Percentiles rank a stretch among this genome's conserved stretches.
Conservation (phyloP, 1,140 invertebrate species). For the Plectrocnemia conspersa region DNA sequence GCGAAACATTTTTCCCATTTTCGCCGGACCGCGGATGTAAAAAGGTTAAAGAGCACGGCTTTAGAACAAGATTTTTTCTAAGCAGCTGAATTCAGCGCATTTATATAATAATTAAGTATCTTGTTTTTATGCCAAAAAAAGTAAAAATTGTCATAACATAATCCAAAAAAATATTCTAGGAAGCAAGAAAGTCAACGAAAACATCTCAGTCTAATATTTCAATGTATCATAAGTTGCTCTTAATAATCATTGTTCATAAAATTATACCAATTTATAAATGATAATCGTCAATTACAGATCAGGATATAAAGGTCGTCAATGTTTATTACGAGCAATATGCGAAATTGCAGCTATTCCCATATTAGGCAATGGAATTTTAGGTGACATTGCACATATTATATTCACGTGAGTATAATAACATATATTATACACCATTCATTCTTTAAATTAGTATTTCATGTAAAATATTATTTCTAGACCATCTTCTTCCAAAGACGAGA, state of each 20-base stretch:
- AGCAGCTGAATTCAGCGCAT: too few species aligned
- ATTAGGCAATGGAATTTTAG: constrained; percentile 56
- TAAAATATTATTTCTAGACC: constrained; percentile 23
- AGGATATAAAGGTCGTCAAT: constrained; percentile 58
- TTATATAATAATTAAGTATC: background rate
- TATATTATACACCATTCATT: background rate
- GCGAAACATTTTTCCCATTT: too few species aligned
- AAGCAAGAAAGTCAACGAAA: background rate
- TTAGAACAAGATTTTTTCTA: too few species aligned
- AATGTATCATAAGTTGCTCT: too few species aligned
- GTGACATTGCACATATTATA: constrained; percentile 63
- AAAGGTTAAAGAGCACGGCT: too few species aligned
- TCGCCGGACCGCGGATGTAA: too few species aligned
- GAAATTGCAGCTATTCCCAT: constrained; percentile 65
- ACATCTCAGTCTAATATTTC: background rate
- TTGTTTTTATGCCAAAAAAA: background rate
- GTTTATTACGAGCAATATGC: constrained; percentile 67
- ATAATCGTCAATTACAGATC: constrained; percentile 41
- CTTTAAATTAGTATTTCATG: background rate
- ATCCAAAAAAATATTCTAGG: background rate
- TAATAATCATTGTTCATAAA: too few species aligned
- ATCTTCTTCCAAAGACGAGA: constrained; percentile 29
- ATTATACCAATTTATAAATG: too few species aligned
- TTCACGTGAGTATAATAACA: constrained; percentile 57
- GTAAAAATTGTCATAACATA: background rate